Percentiles rank a stretch among this genome's conserved stretches.
Evolutionary conservation across 2,888 invertebrate species (phyloP).

Genomic region (Acanthopleura granulata): DNA sequence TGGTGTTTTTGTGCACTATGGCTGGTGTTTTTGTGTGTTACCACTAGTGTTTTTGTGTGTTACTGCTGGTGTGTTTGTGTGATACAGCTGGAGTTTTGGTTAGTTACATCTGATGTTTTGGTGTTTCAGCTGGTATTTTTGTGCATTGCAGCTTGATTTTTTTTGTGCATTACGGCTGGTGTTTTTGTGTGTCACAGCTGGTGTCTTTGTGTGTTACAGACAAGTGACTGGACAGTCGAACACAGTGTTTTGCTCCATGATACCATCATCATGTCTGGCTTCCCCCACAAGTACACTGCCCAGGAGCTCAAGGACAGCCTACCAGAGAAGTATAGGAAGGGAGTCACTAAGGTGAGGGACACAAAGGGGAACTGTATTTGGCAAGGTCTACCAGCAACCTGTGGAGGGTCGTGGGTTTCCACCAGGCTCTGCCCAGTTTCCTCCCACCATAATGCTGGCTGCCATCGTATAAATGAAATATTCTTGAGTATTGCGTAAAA

Average conservation of each 20-base stretch:
- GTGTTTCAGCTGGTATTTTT: not conserved
- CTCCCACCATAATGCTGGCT: too few species aligned
- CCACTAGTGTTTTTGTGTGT: slow-evolving; percentile 32
- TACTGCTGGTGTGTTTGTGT: not conserved
- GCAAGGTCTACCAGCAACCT: too few species aligned
- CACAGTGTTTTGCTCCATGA: slow-evolving; percentile 59
- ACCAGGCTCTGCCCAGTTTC: too few species aligned
- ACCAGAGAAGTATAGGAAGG: slow-evolving; percentile 41
- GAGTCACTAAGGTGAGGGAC: slow-evolving; percentile 46
- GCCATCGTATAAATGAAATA: too few species aligned
- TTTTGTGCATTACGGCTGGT: slow-evolving; percentile 18
- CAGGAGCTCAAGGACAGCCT: slow-evolving; percentile 49
- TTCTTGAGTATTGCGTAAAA: too few species aligned
- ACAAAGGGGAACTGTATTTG: too few species aligned
- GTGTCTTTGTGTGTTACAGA: slow-evolving; percentile 42
- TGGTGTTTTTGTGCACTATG: too few species aligned
- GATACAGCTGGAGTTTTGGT: slow-evolving; percentile 64
- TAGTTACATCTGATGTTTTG: slow-evolving; percentile 65
- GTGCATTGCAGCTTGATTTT: slow-evolving; percentile 39
- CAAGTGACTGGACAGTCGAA: slow-evolving; percentile 63
- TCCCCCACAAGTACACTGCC: slow-evolving; percentile 51
- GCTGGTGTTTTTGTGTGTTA: slow-evolving; percentile 29
- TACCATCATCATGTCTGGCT: slow-evolving; percentile 65
- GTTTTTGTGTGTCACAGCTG: not conserved
- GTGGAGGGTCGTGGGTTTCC: too few species aligned